Conservation (phyloP, 2,888 invertebrate species). For the Sepiola atlantica region DNA sequence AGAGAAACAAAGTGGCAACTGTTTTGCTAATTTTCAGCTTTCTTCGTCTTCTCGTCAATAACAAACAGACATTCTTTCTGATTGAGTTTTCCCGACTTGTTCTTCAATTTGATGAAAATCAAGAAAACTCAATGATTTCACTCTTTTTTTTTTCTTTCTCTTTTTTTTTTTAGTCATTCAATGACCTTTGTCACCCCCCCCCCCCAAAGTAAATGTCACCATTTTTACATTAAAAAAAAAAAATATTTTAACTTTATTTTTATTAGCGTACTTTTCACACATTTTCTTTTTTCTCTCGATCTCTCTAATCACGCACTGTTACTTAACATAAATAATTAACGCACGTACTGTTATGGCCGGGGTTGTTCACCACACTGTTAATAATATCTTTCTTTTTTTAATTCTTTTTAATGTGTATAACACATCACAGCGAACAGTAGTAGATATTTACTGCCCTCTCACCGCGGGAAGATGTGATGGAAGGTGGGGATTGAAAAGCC, state of each 20-base stretch:
- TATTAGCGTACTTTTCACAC: not conserved
- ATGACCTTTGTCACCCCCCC: not conserved
- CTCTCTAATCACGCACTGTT: no score
- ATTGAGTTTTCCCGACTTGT: not conserved
- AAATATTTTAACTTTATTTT: not conserved
- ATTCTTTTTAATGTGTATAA: no score
- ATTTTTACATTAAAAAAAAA: not conserved
- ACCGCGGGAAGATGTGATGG: no score
- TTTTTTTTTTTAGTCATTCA: not conserved
- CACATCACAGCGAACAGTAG: no score
- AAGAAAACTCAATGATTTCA: not conserved
- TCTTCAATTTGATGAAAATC: not conserved
- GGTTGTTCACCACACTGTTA: no score
- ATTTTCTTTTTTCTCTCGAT: no score
- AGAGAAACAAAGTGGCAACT: not conserved
- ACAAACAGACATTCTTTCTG: not conserved
- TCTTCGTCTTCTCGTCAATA: not conserved
- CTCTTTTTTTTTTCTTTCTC: not conserved
- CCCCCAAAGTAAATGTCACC: not conserved
- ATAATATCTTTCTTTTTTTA: no score
- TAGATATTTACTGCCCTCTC: no score
- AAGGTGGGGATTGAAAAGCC: no score
- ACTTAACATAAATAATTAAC: no score
- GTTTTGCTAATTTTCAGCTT: conserved; percentile 12
- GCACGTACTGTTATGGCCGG: no score